These are phyloP conservation scores for Ariopsis seemanni DNA, from an alignment of 2,113 vertebrate genomes.

Conservation along the genomic window DNA sequence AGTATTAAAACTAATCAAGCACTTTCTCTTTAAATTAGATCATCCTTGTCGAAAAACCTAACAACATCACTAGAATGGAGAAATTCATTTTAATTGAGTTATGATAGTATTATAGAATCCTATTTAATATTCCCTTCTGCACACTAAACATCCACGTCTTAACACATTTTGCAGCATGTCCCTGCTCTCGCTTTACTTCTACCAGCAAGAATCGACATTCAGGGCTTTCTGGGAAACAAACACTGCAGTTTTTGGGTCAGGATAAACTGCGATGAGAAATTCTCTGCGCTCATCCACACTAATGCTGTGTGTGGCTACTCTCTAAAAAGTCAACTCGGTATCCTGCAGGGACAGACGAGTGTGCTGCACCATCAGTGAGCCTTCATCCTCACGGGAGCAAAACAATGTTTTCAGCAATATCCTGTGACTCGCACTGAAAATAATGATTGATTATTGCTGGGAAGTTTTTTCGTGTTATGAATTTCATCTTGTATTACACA, in stretches of 20 bases:
- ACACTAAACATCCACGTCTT: not conserved
- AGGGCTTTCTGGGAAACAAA: not conserved
- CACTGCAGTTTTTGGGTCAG: slow-evolving; percentile 51
- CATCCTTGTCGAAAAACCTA: not conserved
- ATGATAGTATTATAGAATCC: not conserved
- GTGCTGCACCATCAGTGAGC: slow-evolving; percentile 70
- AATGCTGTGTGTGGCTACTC: slow-evolving; percentile 54
- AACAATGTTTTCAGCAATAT: slow-evolving; percentile 71
- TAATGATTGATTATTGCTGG: slow-evolving; percentile 80
- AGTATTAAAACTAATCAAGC: not conserved
- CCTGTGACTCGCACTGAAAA: slow-evolving; percentile 66
- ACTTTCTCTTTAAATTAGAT: not conserved
- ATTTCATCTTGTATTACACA: slow-evolving; percentile 27
- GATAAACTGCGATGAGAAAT: slow-evolving; percentile 31
- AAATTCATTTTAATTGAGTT: not conserved
- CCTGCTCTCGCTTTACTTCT: not conserved
- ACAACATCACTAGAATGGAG: not conserved
- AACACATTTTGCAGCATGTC: not conserved
- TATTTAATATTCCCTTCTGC: not conserved
- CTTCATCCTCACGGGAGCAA: slow-evolving; percentile 72
- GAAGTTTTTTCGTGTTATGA: slow-evolving; percentile 63
- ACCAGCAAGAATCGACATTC: not conserved
- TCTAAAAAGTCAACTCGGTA: slow-evolving; percentile 66
- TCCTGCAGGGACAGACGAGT: slow-evolving; percentile 70
- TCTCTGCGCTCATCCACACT: slow-evolving; percentile 57